Conservation (phyloP, 2,797 vertebrate species). For the Staurois parvus region DNA sequence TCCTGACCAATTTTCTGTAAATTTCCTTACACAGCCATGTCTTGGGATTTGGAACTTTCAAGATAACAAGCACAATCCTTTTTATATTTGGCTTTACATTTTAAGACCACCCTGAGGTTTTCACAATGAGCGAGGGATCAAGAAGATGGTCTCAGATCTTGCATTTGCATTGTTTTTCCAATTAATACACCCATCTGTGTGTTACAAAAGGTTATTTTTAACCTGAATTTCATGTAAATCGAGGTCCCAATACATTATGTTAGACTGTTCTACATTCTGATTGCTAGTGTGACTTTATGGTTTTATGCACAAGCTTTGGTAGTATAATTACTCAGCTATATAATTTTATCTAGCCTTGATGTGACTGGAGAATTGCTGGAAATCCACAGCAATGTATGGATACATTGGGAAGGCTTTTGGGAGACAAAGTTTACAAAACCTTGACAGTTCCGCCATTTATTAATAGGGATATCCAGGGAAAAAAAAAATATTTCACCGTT, state of each 20-base stretch:
- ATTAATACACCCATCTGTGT: constrained; percentile 18
- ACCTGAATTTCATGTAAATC: constrained; percentile 3
- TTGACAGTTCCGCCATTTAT: too few relatives aligned
- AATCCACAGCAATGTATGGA: neutral
- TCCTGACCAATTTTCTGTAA: neutral
- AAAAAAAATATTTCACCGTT: too few relatives aligned
- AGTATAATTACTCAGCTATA: neutral
- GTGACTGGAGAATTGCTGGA: neutral
- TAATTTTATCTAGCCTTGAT: neutral
- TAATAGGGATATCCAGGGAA: too few relatives aligned
- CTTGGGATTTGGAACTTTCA: neutral
- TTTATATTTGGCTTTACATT: neutral
- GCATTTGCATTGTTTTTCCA: constrained; percentile 31
- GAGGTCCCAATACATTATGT: neutral
- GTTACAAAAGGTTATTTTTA: neutral
- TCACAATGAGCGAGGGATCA: neutral
- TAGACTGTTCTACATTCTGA: constrained; percentile 11
- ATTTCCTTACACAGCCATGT: neutral
- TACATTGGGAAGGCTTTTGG: too few relatives aligned
- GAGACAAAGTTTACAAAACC: too few relatives aligned
- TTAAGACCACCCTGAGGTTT: neutral
- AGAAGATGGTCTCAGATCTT: neutral
- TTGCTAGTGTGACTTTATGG: constrained; percentile 13
- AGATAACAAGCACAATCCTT: neutral
- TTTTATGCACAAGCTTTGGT: neutral